Base-by-base conservation (phyloP, 1,140 invertebrate species). In the Drosophila malerkotliana region DNA sequence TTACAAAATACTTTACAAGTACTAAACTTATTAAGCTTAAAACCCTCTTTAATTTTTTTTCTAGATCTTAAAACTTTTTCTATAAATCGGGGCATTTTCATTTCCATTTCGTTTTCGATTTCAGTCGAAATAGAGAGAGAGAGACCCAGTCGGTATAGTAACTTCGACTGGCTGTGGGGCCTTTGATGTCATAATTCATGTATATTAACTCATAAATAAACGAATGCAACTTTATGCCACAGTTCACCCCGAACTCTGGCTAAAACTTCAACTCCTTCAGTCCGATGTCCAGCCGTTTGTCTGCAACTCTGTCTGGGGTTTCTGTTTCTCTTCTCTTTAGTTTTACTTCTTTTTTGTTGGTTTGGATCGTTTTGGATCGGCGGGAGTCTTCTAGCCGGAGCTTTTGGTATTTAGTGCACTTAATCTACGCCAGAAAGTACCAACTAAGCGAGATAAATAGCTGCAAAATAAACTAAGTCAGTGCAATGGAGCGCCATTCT, bases 161-260 rank as follows among this genome's bases (percentile, higher is more conserved):
- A 51, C 44, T 26, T 47, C 2, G 49, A 52, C 63, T 28, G 73
- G 75, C 76, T 85, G 79, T 84, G 82, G 82, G 74, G 81, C 81
- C 83, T 88, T 88, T 88, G 83, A 88, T 90, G 88, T 90, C 88
- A 90, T 90, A 90, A 90, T 90, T 90, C 88, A 90, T 88, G 83
- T 90, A 90, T 89, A 90, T 90, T 90, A 90, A 90, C 84, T 90
- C 88, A 90, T 90, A 90, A 90, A 90, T 90, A 90, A 90, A 69
- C 77, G 75, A 89, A 80, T 80, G 80, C 84, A 89, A 89, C 77
- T 78, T 69, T 76, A 68, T 79, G 76, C 73, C 66, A 62, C 56
- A 60, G 56, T 67, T 66, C 52, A 45, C 37, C 8, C 45, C 58
- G 21, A 59, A 72, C 68, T 37, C 59, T 41, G 52, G 6, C 15